Evolutionary conservation across 2,888 invertebrate species (phyloP).

Genomic region (Brenthis ino): DNA sequence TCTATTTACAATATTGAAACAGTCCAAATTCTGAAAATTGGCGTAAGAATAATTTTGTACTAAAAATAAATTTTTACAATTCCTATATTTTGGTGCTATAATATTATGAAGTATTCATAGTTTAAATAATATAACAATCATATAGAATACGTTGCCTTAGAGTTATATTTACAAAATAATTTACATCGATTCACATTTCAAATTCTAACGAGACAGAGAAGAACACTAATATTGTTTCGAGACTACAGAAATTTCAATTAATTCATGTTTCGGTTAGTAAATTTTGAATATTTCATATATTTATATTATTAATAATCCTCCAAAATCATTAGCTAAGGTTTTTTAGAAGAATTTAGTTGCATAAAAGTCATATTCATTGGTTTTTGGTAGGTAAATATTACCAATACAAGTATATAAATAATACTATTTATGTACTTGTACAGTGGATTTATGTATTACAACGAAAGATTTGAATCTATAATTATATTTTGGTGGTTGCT

Average conservation of each 20-base stretch:
- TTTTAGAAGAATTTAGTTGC: too few species aligned
- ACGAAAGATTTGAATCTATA: too few species aligned
- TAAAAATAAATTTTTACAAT: slow-evolving; percentile 43
- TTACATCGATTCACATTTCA: slow-evolving; percentile 16
- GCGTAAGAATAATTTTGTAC: slow-evolving; percentile 51
- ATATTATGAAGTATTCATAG: slow-evolving; percentile 1
- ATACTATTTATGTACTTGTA: too few species aligned
- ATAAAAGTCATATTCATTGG: too few species aligned
- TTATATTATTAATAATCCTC: too few species aligned
- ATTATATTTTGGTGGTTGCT: slow-evolving; percentile 3
- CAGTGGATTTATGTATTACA: too few species aligned
- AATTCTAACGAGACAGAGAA: background rate
- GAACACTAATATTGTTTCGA: background rate
- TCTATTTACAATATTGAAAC: slow-evolving; percentile 55
- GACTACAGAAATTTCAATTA: too few species aligned
- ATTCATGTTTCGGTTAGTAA: background rate
- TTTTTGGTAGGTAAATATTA: too few species aligned
- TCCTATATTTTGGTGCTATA: slow-evolving; percentile 35
- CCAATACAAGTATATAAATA: too few species aligned
- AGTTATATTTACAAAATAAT: slow-evolving; percentile 38
- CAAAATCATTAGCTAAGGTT: too few species aligned
- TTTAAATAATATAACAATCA: slow-evolving; percentile 29
- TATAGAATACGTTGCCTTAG: slow-evolving; percentile 21
- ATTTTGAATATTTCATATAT: background rate
- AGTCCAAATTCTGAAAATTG: slow-evolving; percentile 25